Conservation (phyloP, 2,888 invertebrate genomes). For the Coenonympha arcania region DNA sequence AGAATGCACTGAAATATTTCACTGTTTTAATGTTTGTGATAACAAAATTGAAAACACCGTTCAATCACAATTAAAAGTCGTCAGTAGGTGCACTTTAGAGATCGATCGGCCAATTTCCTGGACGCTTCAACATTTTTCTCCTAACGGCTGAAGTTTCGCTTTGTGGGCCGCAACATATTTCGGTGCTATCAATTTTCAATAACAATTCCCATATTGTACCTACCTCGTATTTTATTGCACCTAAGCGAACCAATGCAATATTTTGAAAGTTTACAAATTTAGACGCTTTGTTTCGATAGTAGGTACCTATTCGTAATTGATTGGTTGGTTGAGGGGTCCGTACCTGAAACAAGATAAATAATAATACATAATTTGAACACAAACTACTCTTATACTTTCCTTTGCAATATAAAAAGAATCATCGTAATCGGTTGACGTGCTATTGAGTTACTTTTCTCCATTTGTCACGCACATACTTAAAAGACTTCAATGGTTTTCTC, state of each 20-base stretch:
- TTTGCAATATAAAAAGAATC: no score
- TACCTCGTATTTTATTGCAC: constrained; percentile 2
- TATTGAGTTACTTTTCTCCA: no score
- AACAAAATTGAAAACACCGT: not conserved
- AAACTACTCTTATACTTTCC: no score
- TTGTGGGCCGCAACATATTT: constrained; percentile 4
- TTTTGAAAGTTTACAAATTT: not conserved
- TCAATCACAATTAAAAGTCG: not conserved
- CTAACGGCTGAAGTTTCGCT: not conserved
- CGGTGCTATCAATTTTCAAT: constrained; percentile 5
- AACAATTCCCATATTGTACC: constrained; percentile 3
- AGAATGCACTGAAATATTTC: no score
- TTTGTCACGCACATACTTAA: no score
- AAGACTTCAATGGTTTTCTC: no score
- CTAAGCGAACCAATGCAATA: not conserved
- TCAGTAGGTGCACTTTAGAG: not conserved
- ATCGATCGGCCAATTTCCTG: constrained; percentile 1
- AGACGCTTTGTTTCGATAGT: not conserved
- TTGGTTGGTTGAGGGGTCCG: no score
- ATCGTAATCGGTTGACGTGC: no score
- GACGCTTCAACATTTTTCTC: not conserved
- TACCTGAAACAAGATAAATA: no score
- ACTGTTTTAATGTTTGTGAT: not conserved
- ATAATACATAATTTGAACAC: no score
- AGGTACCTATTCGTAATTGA: no score